Evolutionary conservation across 1,140 invertebrate genomes (phyloP).

Genomic region (Drosophila dunni): DNA sequence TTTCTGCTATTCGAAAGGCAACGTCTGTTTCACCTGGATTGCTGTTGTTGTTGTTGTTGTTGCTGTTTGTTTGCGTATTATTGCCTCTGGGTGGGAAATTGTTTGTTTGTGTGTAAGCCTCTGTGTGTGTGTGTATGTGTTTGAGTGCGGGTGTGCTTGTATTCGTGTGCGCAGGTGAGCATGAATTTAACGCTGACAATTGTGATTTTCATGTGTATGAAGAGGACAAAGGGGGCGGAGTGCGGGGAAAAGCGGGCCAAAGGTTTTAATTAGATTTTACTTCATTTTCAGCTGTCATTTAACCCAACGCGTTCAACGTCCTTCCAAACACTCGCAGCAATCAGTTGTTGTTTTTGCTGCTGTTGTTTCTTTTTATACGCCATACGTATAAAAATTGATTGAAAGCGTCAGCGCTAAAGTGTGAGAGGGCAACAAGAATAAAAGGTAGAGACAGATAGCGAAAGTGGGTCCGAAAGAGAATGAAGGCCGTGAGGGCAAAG

Average conservation of each 20-base stretch:
- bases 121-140: conserved; percentile 23
- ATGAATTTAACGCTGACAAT: conserved; percentile 72
- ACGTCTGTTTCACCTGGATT: conserved; percentile 70
- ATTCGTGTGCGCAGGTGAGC: conserved; percentile 49
- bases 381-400: conserved; percentile 23
- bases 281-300: conserved; percentile 70
- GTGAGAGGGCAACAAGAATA: background rate
- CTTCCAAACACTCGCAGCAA: conserved; percentile 7
- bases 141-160: conserved; percentile 19
- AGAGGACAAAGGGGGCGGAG: background rate
- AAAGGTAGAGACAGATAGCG: background rate
- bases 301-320: conserved; percentile 28
- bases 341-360: conserved; percentile 1
- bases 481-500: background rate
- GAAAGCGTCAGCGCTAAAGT: background rate
- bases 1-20: conserved; percentile 53
- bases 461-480: background rate
- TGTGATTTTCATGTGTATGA: conserved; percentile 65
- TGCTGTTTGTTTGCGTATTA: conserved; percentile 71
- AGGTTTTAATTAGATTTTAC: conserved; percentile 78
- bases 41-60: conserved; percentile 39
- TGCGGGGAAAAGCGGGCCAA: conserved; percentile 27
- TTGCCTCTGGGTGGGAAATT: conserved; percentile 60
- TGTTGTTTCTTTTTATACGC: conserved; percentile 17
- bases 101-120: conserved; percentile 47